Percentiles rank a stretch among this genome's conserved stretches.
Evolutionary conservation across 2,888 invertebrate species (phyloP).

Genomic region (Leptinotarsa peninsularis): DNA sequence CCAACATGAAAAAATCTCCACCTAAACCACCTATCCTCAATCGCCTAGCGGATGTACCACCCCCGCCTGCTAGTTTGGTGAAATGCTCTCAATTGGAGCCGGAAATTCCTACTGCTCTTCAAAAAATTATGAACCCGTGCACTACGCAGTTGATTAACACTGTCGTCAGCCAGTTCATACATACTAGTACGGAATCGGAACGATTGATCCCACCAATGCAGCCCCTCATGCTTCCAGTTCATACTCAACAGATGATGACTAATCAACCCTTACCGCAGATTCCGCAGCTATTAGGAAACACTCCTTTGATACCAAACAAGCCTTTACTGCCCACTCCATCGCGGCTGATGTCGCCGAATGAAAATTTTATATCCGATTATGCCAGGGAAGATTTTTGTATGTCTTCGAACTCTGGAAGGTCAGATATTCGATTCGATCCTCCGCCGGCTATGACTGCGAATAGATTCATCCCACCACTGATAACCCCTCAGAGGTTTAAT

Average conservation of each 20-base stretch:
- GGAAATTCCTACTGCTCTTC: conserved; percentile 27
- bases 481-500: conserved; percentile 30
- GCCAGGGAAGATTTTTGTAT: conserved; percentile 24
- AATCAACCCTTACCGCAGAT: conserved; percentile 14
- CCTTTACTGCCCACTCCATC: conserved; percentile 21
- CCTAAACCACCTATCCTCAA: conserved; percentile 43
- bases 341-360: conserved; percentile 32
- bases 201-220: background rate
- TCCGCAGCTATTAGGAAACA: conserved; percentile 8
- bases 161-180: conserved; percentile 44
- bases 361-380: conserved; percentile 41
- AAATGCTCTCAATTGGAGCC: conserved; percentile 40
- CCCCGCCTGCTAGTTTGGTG: conserved; percentile 42
- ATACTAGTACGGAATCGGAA: conserved; percentile 26
- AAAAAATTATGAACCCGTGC: conserved; percentile 43
- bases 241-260: background rate
- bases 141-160: conserved; percentile 44
- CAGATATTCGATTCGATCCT: conserved; percentile 17
- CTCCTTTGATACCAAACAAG: too few relatives aligned
- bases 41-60: conserved; percentile 38
- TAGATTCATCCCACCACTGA: conserved; percentile 14
- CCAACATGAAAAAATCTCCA: conserved; percentile 49
- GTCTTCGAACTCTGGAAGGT: background rate
- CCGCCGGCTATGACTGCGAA: conserved; percentile 22
- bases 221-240: background rate